Base-by-base conservation (phyloP, 2,888 invertebrate species). In the Patella depressa region DNA sequence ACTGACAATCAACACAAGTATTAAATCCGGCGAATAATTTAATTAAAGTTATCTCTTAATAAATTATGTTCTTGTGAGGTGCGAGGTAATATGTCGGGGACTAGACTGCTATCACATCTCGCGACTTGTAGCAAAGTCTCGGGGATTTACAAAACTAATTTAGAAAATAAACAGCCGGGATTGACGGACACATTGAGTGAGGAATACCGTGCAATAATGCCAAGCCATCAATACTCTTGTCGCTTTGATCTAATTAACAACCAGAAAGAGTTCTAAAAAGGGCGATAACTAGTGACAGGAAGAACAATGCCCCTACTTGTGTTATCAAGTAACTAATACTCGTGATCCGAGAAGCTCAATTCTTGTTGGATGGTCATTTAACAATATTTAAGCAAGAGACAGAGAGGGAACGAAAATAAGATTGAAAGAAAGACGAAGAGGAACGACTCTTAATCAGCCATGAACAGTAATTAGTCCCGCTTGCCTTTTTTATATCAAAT, bases 21-120 rank as follows among this genome's bases (percentile, higher is more conserved):
- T 65, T 24, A 65, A 79, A 79, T 79, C 79, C 75, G 65, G 73
- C 73, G 73, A 75, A 80, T 80, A 80, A 80, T 80, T 78, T 80
- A 78, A 80, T 80, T 80, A 80, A 80, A 78, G 80, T 80, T 80
- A 80, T 80, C 80, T 75, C 80, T 80, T 78, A 78, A 80, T 80
- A 80, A 80, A 80, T 80, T 80, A 80, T 75, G 80, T 78, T 75
- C 76, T 78, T 73, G 79, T 54, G 76, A 75, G 71, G 75, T 55
- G 71, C 59, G 73, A 34, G 54, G 73, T 76, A 76, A 76, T 74
- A 71, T 73, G 74, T 72, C 69, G 72, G 53, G 53, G 65, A 45
- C 65, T 19, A 53, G 71, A 45, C 24, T 34, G 45, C 17, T 69
- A 45, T 65, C 17, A 70, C 72, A 59, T 71, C 69, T 19, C 19